These are phyloP conservation scores for Drosophila varians DNA, from an alignment of 1,140 invertebrate species.

Conservation along the genomic window DNA sequence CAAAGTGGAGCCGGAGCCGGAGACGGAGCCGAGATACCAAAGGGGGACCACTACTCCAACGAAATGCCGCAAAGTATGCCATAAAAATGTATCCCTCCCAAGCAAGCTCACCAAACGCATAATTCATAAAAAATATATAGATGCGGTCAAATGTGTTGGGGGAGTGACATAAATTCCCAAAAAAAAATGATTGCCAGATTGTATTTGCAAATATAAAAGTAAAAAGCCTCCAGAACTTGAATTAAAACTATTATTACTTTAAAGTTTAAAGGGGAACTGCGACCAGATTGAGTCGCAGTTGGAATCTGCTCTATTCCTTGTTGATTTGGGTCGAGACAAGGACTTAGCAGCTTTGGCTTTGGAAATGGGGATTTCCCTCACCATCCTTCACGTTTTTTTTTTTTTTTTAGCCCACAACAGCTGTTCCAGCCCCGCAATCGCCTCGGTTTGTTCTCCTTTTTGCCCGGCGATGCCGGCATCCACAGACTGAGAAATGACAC, in stretches of 20 bases:
- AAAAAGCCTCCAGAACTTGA: neutral
- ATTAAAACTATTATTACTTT: neutral
- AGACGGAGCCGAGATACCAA: no score
- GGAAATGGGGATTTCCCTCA: neutral
- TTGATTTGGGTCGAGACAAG: constrained; percentile 76
- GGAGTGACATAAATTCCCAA: constrained; percentile 20
- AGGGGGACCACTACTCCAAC: constrained; percentile 23
- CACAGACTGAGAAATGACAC: constrained; percentile 56
- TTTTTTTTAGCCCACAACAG: constrained; percentile 6
- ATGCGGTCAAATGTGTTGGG: constrained; percentile 14
- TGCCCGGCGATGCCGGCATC: constrained; percentile 8
- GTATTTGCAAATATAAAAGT: constrained; percentile 3
- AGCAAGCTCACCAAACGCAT: constrained; percentile 36
- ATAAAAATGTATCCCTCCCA: constrained; percentile 65
- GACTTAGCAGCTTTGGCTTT: constrained; percentile 67
- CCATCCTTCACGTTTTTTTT: no score
- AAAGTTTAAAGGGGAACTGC: constrained; percentile 9
- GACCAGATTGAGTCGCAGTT: constrained; percentile 28
- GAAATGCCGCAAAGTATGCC: constrained; percentile 79
- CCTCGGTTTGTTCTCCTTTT: constrained; percentile 13
- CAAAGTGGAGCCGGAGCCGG: no score
- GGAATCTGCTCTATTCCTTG: constrained; percentile 18
- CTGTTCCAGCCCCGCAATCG: no score
- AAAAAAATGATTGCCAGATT: constrained; percentile 13
- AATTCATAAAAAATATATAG: constrained; percentile 52